A percentile compares a stretch with the other conserved stretches of the same genome.
Evolutionary conservation across 2,113 vertebrate species (phyloP).

Genomic region (rat (Rattus norvegicus)): DNA sequence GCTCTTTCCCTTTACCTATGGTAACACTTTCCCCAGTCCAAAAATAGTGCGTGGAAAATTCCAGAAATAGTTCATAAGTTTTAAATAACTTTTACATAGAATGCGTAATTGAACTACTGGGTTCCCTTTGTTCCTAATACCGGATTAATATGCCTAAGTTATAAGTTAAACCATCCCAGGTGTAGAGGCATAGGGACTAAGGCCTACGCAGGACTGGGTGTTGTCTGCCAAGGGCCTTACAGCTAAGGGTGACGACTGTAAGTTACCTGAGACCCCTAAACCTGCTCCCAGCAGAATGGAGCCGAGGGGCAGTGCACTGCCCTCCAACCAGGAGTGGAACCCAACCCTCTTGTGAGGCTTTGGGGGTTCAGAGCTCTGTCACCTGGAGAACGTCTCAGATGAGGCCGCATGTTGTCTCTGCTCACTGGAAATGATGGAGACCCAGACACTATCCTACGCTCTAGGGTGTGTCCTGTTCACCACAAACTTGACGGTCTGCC

Average conservation of each 20-base stretch:
- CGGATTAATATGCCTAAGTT: neutral
- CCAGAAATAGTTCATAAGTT: constrained; percentile 2
- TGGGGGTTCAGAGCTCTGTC: rapidly evolving
- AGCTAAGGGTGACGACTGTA: neutral
- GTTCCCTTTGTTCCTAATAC: neutral
- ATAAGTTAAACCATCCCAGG: neutral
- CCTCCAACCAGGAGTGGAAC: rapidly evolving
- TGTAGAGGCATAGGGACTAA: neutral
- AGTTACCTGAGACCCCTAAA: neutral
- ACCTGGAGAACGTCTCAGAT: rapidly evolving
- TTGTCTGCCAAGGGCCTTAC: neutral
- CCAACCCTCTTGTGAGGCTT: rapidly evolving
- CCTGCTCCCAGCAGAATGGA: neutral
- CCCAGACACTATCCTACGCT: too few species aligned
- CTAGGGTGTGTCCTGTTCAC: neutral
- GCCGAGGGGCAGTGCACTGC: rapidly evolving
- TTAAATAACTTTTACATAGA: constrained; percentile 11
- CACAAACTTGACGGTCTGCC: neutral
- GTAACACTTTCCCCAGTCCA: neutral
- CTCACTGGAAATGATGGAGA: neutral
- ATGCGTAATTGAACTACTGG: neutral
- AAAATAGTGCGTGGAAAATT: neutral
- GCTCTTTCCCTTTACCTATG: neutral
- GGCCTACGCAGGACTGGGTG: neutral
- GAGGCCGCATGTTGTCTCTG: rapidly evolving